Evolutionary conservation across 2,888 invertebrate genomes (phyloP), one percentile per base, ranked within the genome.

Genomic region (Drosophila stalkeri): DNA sequence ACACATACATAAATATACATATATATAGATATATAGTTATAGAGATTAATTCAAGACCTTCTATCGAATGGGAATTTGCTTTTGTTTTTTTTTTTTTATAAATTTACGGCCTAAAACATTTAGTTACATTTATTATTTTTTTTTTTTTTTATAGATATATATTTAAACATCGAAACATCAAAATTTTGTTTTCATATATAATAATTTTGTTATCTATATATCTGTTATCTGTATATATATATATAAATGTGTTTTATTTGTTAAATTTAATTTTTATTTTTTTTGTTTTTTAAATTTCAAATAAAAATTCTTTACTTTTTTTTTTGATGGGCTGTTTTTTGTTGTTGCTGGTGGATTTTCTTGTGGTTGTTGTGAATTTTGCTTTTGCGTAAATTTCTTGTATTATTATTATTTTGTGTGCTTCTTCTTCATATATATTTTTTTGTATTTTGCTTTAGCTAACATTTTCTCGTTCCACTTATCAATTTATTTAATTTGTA

Each of bases 1-100:
- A 93, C 92, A 93, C 91, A 93, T 92, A 92, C 90, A 91, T 86
- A 85, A 80, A 88, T 84, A 89, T 89, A 86, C 76, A 86, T 82
- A 59, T 62, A 55, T 33, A 51, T 51, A 72, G 64, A 72, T 60
- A 77, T 81, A 82, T 80, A 87, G 82, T 70, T 81, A 75, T 67
- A 68, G 70, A 75, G 70, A 81, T 82, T 81, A 91, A 84, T 59
- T 66, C 54, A 56, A 64, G 54, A 35, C 11, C 8, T 23, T 72
- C 73, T 79, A 82, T 64, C 39, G 23, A 39, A 23, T 11, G 37
- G 20, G 41, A 72, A 72, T 77, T 35, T 62, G 39, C 68, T 71
- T 54, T 73, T 65, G 39, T 70, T 77, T 81, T 74, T 66, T 52
- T 72, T 64, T 37, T 69, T 77, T 80, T 74, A 81, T 70, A 39